These are phyloP conservation scores for Hydra vulgaris DNA, from an alignment of 30 jellyfish, hydroid and myxozoan genomes.

Conservation along the genomic window DNA sequence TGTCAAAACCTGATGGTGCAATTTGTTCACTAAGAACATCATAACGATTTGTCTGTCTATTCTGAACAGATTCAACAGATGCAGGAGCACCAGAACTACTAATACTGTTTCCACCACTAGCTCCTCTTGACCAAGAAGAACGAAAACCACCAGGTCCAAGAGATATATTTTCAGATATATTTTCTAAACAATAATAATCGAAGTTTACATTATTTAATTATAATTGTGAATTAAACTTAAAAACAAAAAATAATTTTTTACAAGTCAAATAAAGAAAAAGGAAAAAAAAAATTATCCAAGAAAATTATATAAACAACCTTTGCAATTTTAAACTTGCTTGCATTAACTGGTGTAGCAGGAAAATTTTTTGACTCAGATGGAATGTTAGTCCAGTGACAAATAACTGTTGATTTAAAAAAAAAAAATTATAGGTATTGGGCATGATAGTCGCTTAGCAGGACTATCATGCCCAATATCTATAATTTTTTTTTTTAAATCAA, in stretches of 20 bases:
- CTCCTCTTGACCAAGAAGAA: constrained; percentile 84
- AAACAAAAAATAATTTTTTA: not conserved
- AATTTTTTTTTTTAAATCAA: not conserved
- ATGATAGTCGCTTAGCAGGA: constrained; percentile 34
- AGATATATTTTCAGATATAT: constrained; percentile 48
- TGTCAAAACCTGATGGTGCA: constrained; percentile 9
- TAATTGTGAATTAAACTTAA: not conserved
- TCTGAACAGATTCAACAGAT: constrained; percentile 3
- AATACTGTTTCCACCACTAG: constrained; percentile 84
- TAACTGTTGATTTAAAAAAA: constrained; percentile 22
- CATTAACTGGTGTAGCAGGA: constrained; percentile 49
- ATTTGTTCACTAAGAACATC: constrained; percentile 11
- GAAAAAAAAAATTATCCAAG: not conserved
- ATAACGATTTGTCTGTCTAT: constrained; percentile 6
- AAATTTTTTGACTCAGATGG: constrained; percentile 17
- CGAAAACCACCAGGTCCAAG: constrained; percentile 89
- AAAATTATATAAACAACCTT: constrained; percentile 12
- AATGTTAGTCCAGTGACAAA: constrained; percentile 76
- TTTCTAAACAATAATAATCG: constrained; percentile 21
- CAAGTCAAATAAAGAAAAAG: not conserved
- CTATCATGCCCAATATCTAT: constrained; percentile 76
- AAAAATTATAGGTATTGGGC: too few relatives aligned
- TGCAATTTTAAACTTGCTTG: constrained; percentile 41
- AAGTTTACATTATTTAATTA: too few relatives aligned
- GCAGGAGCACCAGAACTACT: constrained; percentile 34